Evolutionary conservation across 2,888 invertebrate genomes (phyloP).

Genomic region (Stictocephala bisonia): DNA sequence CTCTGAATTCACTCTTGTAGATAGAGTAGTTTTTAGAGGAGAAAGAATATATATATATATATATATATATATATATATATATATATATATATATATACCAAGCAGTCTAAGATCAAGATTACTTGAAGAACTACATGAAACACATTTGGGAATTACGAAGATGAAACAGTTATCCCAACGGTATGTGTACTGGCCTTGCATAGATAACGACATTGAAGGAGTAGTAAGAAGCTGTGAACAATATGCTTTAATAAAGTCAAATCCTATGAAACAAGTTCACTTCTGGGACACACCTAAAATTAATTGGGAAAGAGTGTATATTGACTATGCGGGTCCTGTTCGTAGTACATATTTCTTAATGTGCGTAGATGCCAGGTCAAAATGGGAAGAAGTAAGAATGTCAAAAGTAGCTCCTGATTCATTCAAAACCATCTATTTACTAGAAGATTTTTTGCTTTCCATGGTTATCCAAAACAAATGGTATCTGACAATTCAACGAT

Average conservation of each 20-base stretch:
- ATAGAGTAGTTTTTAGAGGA: too few relatives aligned
- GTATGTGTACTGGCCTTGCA: conserved; percentile 56
- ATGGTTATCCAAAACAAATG: conserved; percentile 45
- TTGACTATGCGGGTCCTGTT: conserved; percentile 35
- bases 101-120: too few relatives aligned
- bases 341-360: conserved; percentile 32
- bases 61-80: too few relatives aligned
- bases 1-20: too few relatives aligned
- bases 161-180: conserved; percentile 58
- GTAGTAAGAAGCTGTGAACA: conserved; percentile 53
- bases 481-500: conserved; percentile 53
- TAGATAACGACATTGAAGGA: conserved; percentile 56
- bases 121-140: too few relatives aligned
- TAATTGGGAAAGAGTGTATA: conserved; percentile 54
- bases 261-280: conserved; percentile 56
- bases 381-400: conserved; percentile 45
- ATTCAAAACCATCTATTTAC: conserved; percentile 41
- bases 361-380: conserved; percentile 50
- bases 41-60: too few relatives aligned
- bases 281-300: conserved; percentile 55
- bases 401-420: conserved; percentile 28
- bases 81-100: too few relatives aligned
- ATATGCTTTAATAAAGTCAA: conserved; percentile 55
- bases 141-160: conserved; percentile 57
- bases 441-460: conserved; percentile 46